Percentiles rank a stretch among this genome's conserved stretches.
Evolutionary conservation across 2,113 vertebrate genomes (phyloP).

Genomic region (Origma solitaria): DNA sequence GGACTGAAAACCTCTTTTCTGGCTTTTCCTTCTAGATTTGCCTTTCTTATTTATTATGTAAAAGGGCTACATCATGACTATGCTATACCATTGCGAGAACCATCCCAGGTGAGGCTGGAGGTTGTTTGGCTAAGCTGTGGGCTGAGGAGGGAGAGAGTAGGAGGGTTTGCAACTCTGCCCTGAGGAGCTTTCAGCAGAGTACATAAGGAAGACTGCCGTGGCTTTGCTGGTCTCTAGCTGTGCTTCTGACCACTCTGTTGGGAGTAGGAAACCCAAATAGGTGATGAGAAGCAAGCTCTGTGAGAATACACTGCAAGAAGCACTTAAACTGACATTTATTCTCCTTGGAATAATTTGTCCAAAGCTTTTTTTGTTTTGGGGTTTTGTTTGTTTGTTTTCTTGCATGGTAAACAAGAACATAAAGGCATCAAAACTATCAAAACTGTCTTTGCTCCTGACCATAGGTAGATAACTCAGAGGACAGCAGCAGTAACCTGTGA

Average conservation of each 20-base stretch:
- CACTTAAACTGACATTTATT: not conserved
- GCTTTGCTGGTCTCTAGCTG: not conserved
- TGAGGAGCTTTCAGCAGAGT: not conserved
- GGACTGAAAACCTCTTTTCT: not conserved
- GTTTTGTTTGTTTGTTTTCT: not conserved
- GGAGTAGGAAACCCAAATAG: not conserved
- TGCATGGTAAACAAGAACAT: not conserved
- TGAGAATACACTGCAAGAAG: not conserved
- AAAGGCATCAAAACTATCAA: not conserved
- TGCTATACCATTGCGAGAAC: not conserved
- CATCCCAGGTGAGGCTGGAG: not conserved
- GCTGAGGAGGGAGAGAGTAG: not conserved
- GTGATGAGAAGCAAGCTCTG: not conserved
- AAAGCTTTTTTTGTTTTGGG: not conserved
- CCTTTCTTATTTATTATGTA: not conserved
- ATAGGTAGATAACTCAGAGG: not conserved
- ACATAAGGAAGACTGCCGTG: accelerated
- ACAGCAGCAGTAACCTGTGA: not conserved
- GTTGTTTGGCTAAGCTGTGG: not conserved
- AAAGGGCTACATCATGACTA: not conserved
- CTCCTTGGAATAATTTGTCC: not conserved
- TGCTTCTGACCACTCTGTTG: not conserved
- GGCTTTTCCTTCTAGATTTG: not conserved
- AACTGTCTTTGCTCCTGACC: not conserved
- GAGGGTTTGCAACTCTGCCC: not conserved